Evolutionary conservation across 2,113 vertebrate genomes (phyloP).

Genomic region (Elephas maximus): DNA sequence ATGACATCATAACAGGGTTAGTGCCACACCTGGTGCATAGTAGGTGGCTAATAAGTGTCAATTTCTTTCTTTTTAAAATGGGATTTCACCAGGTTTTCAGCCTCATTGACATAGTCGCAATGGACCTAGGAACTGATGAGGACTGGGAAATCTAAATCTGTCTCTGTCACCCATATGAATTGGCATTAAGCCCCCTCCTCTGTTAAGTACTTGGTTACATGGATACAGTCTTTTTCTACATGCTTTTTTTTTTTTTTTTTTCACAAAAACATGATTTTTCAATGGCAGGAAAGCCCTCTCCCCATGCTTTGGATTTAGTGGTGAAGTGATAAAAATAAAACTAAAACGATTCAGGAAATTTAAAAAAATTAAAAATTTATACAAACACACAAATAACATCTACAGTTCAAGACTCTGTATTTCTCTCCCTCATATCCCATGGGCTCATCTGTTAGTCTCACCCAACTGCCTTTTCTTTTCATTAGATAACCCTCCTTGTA

Average conservation of each 20-base stretch:
- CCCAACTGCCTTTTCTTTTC: background rate
- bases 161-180: background rate
- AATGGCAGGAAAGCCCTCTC: background rate
- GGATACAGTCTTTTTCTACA: background rate
- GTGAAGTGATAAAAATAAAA: background rate
- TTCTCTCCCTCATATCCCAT: background rate
- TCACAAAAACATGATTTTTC: background rate
- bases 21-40: background rate
- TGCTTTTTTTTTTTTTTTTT: conserved; percentile 40
- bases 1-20: background rate
- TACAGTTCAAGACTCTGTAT: background rate
- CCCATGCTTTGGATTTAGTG: background rate
- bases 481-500: conserved; percentile 7
- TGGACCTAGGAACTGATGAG: background rate
- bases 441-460: background rate
- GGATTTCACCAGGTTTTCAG: background rate
- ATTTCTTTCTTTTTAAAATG: conserved; percentile 13
- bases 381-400: background rate
- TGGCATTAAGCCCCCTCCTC: background rate
- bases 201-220: background rate
- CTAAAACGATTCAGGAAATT: conserved; percentile 4
- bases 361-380: background rate
- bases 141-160: background rate
- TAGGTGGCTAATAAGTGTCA: background rate
- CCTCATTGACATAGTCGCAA: background rate